Evolutionary conservation across 1,140 invertebrate genomes (phyloP).

Genomic region (Psix sp.): DNA sequence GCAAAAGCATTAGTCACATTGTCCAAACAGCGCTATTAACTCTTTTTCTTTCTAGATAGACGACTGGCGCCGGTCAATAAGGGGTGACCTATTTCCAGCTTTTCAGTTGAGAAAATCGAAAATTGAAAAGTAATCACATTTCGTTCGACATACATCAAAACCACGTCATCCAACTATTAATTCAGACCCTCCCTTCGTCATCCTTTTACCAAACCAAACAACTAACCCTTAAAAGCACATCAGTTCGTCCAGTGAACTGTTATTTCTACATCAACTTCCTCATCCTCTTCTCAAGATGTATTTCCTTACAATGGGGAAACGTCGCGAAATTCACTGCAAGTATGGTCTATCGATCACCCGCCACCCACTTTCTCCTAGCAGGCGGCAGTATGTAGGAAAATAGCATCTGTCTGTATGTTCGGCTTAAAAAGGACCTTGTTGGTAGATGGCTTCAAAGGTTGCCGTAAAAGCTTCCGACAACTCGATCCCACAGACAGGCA

Average conservation of each 20-base stretch:
- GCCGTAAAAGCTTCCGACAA: constrained; percentile 42
- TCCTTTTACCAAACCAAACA: constrained; percentile 28
- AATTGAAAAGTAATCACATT: neutral
- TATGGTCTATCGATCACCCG: constrained; percentile 62
- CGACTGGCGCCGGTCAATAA: no score
- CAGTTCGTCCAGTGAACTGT: constrained; percentile 17
- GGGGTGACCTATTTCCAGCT: no score
- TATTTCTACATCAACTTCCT: constrained; percentile 19
- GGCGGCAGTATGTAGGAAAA: constrained; percentile 11
- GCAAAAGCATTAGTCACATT: no score
- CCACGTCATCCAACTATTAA: constrained; percentile 3
- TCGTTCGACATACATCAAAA: no score
- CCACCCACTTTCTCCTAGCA: no score
- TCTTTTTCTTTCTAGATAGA: no score
- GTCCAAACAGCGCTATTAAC: no score
- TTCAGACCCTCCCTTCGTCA: constrained; percentile 4
- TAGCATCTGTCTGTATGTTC: constrained; percentile 11
- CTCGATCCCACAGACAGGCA: constrained; percentile 7
- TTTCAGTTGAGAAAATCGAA: no score
- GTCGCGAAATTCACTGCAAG: constrained; percentile 28
- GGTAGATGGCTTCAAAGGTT: constrained; percentile 27
- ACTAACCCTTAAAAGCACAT: constrained; percentile 31
- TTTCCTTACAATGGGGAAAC: constrained; percentile 24
- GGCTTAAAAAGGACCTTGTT: constrained; percentile 25
- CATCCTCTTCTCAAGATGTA: constrained; percentile 12